phyloP scores from a whole-genome alignment of 2,888 invertebrate species.

The Gisinianus flammeolus region DNA sequence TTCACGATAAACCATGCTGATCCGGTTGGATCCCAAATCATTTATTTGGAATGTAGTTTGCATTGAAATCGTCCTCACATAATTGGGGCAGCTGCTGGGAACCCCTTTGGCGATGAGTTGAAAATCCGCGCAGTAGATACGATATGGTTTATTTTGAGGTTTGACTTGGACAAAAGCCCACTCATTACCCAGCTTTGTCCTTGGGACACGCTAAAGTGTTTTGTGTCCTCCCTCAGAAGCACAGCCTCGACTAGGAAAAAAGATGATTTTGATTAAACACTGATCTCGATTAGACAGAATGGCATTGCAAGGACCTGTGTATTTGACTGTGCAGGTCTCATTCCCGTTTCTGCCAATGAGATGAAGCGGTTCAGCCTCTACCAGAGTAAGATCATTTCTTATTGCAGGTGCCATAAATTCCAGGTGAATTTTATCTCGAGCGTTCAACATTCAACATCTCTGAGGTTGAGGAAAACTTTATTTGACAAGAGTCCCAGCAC shows the following conservation, averaged over 20 bases:
- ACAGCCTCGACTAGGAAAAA: background rate
- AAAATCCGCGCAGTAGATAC: constrained; percentile 41
- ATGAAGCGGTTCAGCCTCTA: constrained; percentile 38
- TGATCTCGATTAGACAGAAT: constrained; percentile 6
- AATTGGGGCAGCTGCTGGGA: constrained; percentile 26
- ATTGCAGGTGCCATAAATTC: constrained; percentile 29
- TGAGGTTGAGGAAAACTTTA: constrained; percentile 6
- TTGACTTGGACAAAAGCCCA: constrained; percentile 42
- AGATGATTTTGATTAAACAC: constrained; percentile 15
- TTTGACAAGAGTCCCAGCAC: constrained; percentile 37
- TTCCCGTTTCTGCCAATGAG: constrained; percentile 27
- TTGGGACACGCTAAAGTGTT: constrained; percentile 8
- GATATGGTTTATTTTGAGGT: background rate
- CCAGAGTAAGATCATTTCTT: constrained; percentile 2
- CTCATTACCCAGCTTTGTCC: constrained; percentile 24
- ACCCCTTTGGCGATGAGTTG: constrained; percentile 22
- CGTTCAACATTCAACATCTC: constrained; percentile 11
- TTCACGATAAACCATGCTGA: constrained; percentile 20
- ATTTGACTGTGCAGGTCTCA: constrained; percentile 31
- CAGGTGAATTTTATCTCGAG: constrained; percentile 3
- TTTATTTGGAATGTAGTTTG: constrained; percentile 40
- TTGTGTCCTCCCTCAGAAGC: background rate
- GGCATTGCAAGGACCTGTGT: constrained; percentile 38
- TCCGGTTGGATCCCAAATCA: constrained; percentile 4
- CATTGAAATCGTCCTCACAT: constrained; percentile 40